A percentile compares a stretch with the other conserved stretches of the same genome.
Evolutionary conservation across 2,888 invertebrate species (phyloP).

Genomic region (Lypha dubia): DNA sequence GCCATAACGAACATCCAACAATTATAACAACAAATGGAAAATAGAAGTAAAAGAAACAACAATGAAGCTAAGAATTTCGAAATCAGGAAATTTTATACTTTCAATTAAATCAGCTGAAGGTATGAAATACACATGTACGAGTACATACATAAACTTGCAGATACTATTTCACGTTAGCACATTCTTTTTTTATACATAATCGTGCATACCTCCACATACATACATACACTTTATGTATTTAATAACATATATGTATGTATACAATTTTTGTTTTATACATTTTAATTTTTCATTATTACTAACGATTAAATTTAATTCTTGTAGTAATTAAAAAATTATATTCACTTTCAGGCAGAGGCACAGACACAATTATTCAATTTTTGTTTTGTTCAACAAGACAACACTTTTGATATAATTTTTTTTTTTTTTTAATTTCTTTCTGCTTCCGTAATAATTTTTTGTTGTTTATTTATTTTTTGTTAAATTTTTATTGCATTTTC

Average conservation of each 20-base stretch:
- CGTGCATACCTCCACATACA: not conserved
- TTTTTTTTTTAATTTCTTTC: constrained; percentile 43
- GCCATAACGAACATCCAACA: constrained; percentile 56
- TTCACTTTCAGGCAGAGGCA: constrained; percentile 38
- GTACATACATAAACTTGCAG: not conserved
- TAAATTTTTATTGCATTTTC: constrained; percentile 38
- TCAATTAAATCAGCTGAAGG: constrained; percentile 56
- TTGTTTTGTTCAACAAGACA: constrained; percentile 13
- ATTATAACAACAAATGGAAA: constrained; percentile 22
- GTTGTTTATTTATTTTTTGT: constrained; percentile 34
- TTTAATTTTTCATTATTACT: constrained; percentile 37
- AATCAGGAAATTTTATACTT: constrained; percentile 71
- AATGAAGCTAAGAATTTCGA: constrained; percentile 65
- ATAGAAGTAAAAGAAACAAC: not conserved
- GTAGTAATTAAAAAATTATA: constrained; percentile 22
- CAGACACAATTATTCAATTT: constrained; percentile 32
- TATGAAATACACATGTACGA: constrained; percentile 9
- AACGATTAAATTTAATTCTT: constrained; percentile 34
- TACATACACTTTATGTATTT: constrained; percentile 7
- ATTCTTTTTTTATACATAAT: constrained; percentile 10
- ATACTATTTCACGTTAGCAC: constrained; percentile 4
- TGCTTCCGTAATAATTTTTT: constrained; percentile 61
- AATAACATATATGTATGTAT: not conserved
- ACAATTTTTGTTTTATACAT: not conserved
- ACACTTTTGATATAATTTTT: constrained; percentile 45